Evolutionary conservation across 2,113 vertebrate species (phyloP).

Genomic region (Pluvialis apricaria): DNA sequence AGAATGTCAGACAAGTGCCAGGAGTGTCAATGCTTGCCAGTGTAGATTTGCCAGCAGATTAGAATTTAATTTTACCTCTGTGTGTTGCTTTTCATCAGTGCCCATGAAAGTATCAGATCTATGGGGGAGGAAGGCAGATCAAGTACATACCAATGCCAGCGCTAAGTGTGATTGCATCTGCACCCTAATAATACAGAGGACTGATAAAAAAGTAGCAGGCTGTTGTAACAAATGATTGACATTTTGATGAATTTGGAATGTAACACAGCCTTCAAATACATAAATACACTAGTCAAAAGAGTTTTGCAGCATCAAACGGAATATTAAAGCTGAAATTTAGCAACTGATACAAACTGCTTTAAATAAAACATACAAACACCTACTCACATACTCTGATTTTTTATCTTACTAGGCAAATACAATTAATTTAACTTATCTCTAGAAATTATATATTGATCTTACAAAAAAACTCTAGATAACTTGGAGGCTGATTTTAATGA

Average conservation of each 20-base stretch:
- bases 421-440: slow-evolving; percentile 1
- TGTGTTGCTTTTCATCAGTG: not conserved
- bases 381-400: not conserved
- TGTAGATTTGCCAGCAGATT: not conserved
- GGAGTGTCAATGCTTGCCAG: not conserved
- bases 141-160: not conserved
- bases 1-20: not conserved
- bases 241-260: not conserved
- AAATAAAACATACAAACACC: not conserved
- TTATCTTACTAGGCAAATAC: not conserved
- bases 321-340: not conserved
- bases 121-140: not conserved
- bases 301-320: not conserved
- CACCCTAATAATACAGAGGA: not conserved
- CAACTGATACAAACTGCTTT: not conserved
- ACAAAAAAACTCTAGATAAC: not conserved
- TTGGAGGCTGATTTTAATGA: not conserved
- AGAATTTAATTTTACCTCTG: slow-evolving; percentile 23
- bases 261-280: not conserved
- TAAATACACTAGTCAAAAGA: not conserved
- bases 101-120: not conserved
- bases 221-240: not conserved
- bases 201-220: not conserved
- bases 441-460: slow-evolving; percentile 30
- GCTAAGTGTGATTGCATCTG: not conserved